Base-by-base conservation (phyloP, 30 jellyfish, hydroid and myxozoan species). In the Calvadosia cruxmelitensis region DNA sequence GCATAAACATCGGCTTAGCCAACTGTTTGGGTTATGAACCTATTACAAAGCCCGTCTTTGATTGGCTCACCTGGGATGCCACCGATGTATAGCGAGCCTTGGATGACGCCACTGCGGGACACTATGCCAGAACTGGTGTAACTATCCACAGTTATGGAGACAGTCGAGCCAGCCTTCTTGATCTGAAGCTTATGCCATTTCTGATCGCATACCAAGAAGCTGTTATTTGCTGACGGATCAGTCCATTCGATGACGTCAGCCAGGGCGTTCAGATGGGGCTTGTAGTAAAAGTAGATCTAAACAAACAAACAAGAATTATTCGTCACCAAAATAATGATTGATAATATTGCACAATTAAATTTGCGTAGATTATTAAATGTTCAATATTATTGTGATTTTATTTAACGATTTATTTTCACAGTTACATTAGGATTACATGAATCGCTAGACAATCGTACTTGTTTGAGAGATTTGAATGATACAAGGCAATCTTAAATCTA, bases 21-120 rank as follows among this genome's bases (percentile, higher is more conserved):
- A n/a, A n/a, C n/a, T n/a, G n/a, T n/a, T n/a, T n/a, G n/a, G n/a
- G n/a, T n/a, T n/a, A n/a, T n/a, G n/a, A n/a, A n/a, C n/a, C n/a
- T n/a, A n/a, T n/a, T n/a, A n/a, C n/a, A n/a, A n/a, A n/a, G n/a
- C n/a, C n/a, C n/a, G n/a, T n/a, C n/a, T n/a, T n/a, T n/a, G n/a
- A n/a, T n/a, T n/a, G n/a, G n/a, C 92, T 50, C 57, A 87, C 97
- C 66, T 10, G 83, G 86, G 2, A 81, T 71, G 23, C 97, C 97
- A 24, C 94, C 97, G 49, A 87, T 66, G 69, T 80, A 87, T 57
- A 76, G 57, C 35, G 48, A 29, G 64, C 97, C 97, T 30, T 33
- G 42, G 34, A 87, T 68, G 61, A 10, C 31, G 27, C 72, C 94
- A 13, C 80, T 53, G 48, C 72, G 74, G 23, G 74, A 29, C 72